Conservation (phyloP, 2,797 vertebrate species). For the Chrysocyon brachyurus region DNA sequence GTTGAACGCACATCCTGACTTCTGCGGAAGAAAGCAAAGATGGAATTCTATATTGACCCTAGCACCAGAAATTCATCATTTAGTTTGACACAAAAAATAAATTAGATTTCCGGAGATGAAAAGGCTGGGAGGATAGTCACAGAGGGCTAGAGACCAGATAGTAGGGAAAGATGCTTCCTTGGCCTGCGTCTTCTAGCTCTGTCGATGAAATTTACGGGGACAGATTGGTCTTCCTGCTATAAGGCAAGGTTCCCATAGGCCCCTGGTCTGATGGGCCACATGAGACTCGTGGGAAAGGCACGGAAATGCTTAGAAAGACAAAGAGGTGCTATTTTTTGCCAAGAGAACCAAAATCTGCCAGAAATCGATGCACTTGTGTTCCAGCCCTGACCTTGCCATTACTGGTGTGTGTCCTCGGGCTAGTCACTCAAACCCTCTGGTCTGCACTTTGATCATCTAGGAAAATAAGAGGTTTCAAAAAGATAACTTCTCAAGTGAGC, state of each 20-base stretch:
- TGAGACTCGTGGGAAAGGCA: not conserved
- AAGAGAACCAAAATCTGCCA: not conserved
- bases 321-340: not conserved
- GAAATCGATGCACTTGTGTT: not conserved
- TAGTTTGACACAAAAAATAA: not conserved
- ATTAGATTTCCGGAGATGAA: not conserved
- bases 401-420: not conserved
- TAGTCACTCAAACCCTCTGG: not conserved
- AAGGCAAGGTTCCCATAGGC: not conserved
- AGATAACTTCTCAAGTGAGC: not conserved
- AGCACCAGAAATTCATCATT: not conserved
- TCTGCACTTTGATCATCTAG: not conserved
- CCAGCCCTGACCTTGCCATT: not conserved
- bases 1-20: accelerated
- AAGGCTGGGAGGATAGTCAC: not conserved
- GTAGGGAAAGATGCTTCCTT: not conserved
- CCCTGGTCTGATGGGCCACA: not conserved
- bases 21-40: not conserved
- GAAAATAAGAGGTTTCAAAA: constrained; percentile 2
- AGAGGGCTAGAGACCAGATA: not conserved
- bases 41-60: not conserved
- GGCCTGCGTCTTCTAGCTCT: not conserved
- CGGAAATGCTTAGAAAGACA: not conserved
- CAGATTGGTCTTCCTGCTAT: not conserved
- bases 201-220: not conserved